phyloP scores from a whole-genome alignment of 2,113 vertebrate species.

The Phylloscopus trochiloides region DNA sequence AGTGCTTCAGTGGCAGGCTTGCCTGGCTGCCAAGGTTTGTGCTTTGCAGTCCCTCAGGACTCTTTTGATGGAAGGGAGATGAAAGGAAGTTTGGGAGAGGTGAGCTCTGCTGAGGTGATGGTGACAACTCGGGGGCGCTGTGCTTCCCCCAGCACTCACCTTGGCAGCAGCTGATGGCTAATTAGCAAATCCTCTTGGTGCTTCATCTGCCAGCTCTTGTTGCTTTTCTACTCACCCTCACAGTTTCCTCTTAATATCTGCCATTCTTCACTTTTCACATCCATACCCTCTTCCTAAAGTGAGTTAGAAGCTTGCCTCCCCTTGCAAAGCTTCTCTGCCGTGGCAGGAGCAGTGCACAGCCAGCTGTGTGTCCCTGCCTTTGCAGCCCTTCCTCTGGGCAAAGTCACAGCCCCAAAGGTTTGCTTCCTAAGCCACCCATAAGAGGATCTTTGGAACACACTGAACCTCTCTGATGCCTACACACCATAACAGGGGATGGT shows the following conservation, averaged over 20 bases:
- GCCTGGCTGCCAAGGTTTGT: neutral
- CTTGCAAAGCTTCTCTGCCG: neutral
- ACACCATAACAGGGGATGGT: neutral
- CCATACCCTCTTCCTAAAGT: neutral
- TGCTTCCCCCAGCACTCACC: neutral
- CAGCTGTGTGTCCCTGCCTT: neutral
- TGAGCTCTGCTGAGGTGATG: fast-evolving
- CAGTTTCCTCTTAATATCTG: neutral
- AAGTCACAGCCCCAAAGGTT: neutral
- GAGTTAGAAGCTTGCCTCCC: neutral
- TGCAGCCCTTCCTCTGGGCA: neutral
- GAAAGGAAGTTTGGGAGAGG: neutral
- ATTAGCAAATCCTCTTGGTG: neutral
- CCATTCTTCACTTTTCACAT: neutral
- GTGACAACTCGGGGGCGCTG: neutral
- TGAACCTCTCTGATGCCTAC: fast-evolving
- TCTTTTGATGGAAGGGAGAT: neutral
- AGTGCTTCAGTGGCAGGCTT: neutral
- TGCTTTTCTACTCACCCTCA: neutral
- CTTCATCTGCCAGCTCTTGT: neutral
- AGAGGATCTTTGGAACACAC: neutral
- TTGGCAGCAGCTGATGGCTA: neutral
- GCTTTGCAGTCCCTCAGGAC: neutral
- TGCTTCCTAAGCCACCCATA: neutral
- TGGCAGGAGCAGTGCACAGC: neutral